A percentile compares a stretch with the other conserved stretches of the same genome.
Evolutionary conservation across 1,140 invertebrate species (phyloP).

Genomic region (Akabosia matsudoensis): DNA sequence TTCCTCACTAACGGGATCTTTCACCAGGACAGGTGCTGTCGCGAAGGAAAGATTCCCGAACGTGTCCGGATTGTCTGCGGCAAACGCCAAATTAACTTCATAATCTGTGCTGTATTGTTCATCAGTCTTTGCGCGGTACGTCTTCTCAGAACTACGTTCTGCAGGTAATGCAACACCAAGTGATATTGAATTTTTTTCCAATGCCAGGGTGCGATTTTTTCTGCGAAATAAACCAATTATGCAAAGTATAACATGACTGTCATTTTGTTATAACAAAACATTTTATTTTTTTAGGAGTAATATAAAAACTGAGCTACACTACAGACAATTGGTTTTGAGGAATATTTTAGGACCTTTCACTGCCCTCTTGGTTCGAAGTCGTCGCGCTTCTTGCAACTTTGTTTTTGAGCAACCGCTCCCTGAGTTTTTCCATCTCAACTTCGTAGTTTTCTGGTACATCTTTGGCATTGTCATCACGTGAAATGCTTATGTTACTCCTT

Average conservation of each 20-base stretch:
- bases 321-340: not conserved
- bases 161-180: not conserved
- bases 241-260: not conserved
- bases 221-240: not conserved
- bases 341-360: not conserved
- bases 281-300: no score
- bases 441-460: slow-evolving; percentile 1
- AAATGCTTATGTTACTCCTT: no score
- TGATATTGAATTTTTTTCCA: not conserved
- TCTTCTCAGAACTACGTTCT: not conserved
- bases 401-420: not conserved
- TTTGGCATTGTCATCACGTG: not conserved
- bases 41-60: slow-evolving; percentile 26
- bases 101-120: not conserved
- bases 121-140: not conserved
- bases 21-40: not conserved
- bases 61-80: slow-evolving; percentile 8
- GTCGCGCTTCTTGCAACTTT: not conserved
- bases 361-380: not conserved
- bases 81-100: not conserved
- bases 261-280: not conserved
- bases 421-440: not conserved
- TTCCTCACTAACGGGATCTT: not conserved
- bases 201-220: no score
- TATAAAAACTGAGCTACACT: no score